These are phyloP conservation scores for Drosophila nigrodunni DNA, from an alignment of 1,140 invertebrate genomes.

Conservation along the genomic window DNA sequence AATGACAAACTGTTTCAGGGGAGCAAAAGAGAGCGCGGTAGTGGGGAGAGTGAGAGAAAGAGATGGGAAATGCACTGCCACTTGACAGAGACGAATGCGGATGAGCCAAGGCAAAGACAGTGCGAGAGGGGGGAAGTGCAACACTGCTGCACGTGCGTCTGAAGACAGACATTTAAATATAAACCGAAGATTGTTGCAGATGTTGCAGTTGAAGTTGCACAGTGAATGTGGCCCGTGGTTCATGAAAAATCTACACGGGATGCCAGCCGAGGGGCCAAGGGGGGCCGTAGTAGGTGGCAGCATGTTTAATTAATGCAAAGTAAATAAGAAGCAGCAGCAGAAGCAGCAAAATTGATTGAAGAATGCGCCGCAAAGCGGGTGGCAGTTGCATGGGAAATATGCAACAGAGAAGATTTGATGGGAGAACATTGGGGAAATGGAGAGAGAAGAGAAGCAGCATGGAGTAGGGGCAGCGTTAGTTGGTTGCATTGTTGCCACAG, in stretches of 20 bases:
- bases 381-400: conserved; percentile 30
- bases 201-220: conserved; percentile 47
- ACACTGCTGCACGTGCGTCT: conserved; percentile 71
- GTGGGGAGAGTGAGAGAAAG: background rate
- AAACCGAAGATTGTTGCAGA: conserved; percentile 77
- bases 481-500: conserved; percentile 36
- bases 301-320: conserved; percentile 83
- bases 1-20: conserved; percentile 71
- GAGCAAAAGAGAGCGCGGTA: background rate
- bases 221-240: background rate
- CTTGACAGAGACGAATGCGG: conserved; percentile 80
- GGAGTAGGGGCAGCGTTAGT: conserved; percentile 9
- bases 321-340: conserved; percentile 71
- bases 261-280: background rate
- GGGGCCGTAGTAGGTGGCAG: conserved; percentile 62
- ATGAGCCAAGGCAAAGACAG: conserved; percentile 12
- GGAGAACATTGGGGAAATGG: background rate
- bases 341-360: conserved; percentile 75
- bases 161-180: conserved; percentile 79
- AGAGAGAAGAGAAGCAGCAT: background rate
- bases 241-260: conserved; percentile 68
- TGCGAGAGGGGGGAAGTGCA: background rate
- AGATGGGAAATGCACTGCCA: conserved; percentile 63
- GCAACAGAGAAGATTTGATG: background rate
- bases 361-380: conserved; percentile 68